Evolutionary conservation across 2,888 invertebrate genomes (phyloP).

Genomic region (Galeopsomyia nigrocyanea): DNA sequence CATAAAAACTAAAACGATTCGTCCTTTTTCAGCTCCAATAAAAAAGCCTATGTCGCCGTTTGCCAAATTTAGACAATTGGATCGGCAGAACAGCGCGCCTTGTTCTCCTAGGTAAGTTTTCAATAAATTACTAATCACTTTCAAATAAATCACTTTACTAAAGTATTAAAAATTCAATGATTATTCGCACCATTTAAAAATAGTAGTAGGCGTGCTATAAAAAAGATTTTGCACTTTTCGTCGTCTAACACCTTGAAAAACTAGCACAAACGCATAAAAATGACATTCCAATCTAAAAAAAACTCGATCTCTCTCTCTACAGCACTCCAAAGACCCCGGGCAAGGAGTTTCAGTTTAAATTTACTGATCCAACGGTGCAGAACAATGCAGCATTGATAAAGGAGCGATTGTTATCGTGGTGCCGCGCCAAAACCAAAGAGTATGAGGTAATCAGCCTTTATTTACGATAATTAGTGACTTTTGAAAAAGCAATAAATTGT

Average conservation of each 20-base stretch:
- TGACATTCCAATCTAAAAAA: slow-evolving; percentile 26
- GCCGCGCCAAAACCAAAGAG: slow-evolving; percentile 96
- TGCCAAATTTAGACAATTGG: slow-evolving; percentile 92
- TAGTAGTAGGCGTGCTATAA: too few species aligned
- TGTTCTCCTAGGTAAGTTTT: slow-evolving; percentile 80
- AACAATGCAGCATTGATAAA: slow-evolving; percentile 95
- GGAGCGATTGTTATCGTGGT: slow-evolving; percentile 97
- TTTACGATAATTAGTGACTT: neutral
- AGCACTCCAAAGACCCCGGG: slow-evolving; percentile 84
- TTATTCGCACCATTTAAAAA: too few species aligned
- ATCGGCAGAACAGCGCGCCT: slow-evolving; percentile 86
- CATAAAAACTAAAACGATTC: neutral
- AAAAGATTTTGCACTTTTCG: slow-evolving; percentile 1
- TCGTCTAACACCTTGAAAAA: slow-evolving; percentile 5
- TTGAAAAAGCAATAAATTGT: too few species aligned
- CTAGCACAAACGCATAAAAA: slow-evolving; percentile 19
- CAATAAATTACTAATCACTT: too few species aligned
- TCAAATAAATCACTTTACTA: too few species aligned
- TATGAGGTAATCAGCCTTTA: slow-evolving; percentile 83
- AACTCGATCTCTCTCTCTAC: slow-evolving; percentile 56
- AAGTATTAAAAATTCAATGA: too few species aligned
- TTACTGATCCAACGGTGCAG: slow-evolving; percentile 91
- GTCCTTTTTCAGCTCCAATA: slow-evolving; percentile 60
- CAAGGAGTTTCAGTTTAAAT: slow-evolving; percentile 85
- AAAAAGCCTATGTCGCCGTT: slow-evolving; percentile 86